Base-by-base conservation (phyloP, 2,113 vertebrate species). In the Oryzias melastigma region DNA sequence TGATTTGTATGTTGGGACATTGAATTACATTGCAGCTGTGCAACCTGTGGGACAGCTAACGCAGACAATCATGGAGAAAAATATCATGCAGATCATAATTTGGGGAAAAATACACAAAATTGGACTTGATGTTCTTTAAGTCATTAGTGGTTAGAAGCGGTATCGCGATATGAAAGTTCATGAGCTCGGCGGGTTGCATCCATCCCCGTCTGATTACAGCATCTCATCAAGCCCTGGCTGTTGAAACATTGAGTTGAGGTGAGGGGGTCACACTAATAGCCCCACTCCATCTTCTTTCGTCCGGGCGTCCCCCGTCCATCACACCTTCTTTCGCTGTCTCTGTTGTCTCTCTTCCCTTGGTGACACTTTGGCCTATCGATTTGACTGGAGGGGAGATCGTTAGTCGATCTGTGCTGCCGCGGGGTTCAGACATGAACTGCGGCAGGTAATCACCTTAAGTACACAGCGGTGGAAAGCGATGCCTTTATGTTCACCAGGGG, bases 301-400 rank as follows among this genome's bases (percentile, higher is more conserved):
- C 57, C 20, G 2, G 55, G 40, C 19, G 51, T 73, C 65, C 68
- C 35, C 59, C 54, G 69, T 70, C 78, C 73, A 75, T 81, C 73
- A 22, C 50, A n/a, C 29, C 17, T 51, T 71, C 42, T 62, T 44
- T 29, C 43, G 24, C 53, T 64, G 40, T 51, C 22, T 40, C 19
- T 62, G 27, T 48, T 51, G 40, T 22, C 1, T 52, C 25, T 24
- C 42, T 44, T 53, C 51, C 46, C 43, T 58, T 53, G 40, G 1
- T 68, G 68, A 70, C 68, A 68, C 73, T 75, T 62, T 76, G 78
- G 82, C 80, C 70, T 74, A 83, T 86, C 82, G 83, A 88, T 87
- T 63, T 29, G 57, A 49, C 22, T 43, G 47, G 1, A 71, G 62
- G 41, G 52, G 50, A 45, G 73, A 78, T 73, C 64, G 49, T 87